Percentiles rank a stretch among this genome's conserved stretches.
phyloP scores from a whole-genome alignment of 2,888 invertebrate species.

The Callyntrura guangdongensis region DNA sequence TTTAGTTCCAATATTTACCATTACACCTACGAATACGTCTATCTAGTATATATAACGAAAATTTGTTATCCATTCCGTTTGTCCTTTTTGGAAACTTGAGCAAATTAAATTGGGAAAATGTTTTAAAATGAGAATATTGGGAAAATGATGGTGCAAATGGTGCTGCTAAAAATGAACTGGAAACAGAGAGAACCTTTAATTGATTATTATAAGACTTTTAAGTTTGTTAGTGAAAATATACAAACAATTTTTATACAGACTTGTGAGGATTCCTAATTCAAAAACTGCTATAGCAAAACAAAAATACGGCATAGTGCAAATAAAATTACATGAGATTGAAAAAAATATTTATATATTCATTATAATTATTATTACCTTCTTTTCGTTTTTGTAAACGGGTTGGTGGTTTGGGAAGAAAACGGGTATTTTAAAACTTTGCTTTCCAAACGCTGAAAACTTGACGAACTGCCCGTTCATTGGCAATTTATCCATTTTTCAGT shows the following conservation, averaged over 20 bases:
- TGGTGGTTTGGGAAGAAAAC: not conserved
- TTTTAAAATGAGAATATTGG: too few relatives aligned
- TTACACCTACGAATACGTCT: too few relatives aligned
- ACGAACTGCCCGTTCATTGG: not conserved
- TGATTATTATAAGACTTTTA: not conserved
- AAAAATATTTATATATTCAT: not conserved
- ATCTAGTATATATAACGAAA: too few relatives aligned
- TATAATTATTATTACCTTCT: not conserved
- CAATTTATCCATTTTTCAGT: not conserved
- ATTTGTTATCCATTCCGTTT: too few relatives aligned
- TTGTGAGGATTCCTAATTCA: conserved; percentile 43
- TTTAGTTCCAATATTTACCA: too few relatives aligned
- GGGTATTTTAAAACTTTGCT: conserved; percentile 10
- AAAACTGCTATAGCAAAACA: not conserved
- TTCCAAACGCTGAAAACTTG: not conserved
- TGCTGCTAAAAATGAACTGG: conserved; percentile 16
- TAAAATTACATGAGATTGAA: conserved; percentile 44
- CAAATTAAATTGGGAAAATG: too few relatives aligned
- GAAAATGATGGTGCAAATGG: not conserved
- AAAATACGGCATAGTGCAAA: conserved; percentile 13
- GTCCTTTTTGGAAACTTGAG: too few relatives aligned
- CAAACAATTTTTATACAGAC: conserved; percentile 28
- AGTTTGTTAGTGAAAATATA: not conserved
- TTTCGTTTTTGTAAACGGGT: conserved; percentile 14
- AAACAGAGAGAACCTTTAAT: not conserved